These are phyloP conservation scores for Thymelicus sylvestris DNA, from an alignment of 2,888 invertebrate species.

Conservation along the genomic window DNA sequence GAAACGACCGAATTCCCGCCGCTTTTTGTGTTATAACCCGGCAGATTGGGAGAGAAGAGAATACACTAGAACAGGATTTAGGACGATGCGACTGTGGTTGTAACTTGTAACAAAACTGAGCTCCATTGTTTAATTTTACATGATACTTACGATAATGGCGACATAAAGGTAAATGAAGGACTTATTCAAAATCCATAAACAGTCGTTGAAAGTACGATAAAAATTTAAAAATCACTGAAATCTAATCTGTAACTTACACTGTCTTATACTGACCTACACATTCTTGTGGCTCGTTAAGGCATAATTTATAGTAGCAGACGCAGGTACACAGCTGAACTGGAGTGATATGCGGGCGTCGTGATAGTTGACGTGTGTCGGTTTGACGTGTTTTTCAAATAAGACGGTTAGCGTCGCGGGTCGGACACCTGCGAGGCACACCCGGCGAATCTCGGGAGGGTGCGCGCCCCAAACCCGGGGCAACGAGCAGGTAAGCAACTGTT, in stretches of 20 bases:
- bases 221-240: too few species aligned
- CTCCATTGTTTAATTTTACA: neutral
- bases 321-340: neutral
- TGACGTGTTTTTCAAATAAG: slow-evolving; percentile 52
- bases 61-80: slow-evolving; percentile 9
- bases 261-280: too few species aligned
- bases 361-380: slow-evolving; percentile 57
- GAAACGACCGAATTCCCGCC: slow-evolving; percentile 78
- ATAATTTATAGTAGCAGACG: neutral
- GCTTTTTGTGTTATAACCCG: slow-evolving; percentile 70
- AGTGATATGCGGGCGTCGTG: slow-evolving; percentile 48
- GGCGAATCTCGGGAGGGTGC: slow-evolving; percentile 79
- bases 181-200: too few species aligned
- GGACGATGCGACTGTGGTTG: neutral
- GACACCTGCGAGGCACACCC: slow-evolving; percentile 78
- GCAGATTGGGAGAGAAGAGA: slow-evolving; percentile 43
- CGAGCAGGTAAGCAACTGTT: slow-evolving; percentile 66
- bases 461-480: slow-evolving; percentile 33
- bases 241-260: too few species aligned
- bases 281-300: too few species aligned
- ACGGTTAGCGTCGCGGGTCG: slow-evolving; percentile 65
- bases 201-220: too few species aligned
- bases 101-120: neutral
- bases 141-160: neutral
- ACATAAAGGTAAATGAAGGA: too few species aligned